Evolutionary conservation across 2,888 invertebrate genomes (phyloP), one percentile per base, ranked within the genome.

Genomic region (Melieria picta): DNA sequence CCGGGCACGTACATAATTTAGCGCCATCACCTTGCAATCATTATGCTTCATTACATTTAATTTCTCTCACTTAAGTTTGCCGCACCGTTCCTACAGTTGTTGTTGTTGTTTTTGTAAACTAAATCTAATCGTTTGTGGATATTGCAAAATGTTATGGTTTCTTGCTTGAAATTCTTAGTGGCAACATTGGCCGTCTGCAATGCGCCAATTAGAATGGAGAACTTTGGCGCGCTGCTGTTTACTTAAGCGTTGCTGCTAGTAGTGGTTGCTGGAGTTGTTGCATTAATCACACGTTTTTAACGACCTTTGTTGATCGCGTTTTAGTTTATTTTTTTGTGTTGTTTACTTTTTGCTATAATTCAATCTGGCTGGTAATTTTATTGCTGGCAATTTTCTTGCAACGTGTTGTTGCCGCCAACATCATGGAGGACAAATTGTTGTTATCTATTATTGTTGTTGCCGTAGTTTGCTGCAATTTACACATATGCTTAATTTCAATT

Each of bases 401-500:
- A 30, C 30, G 30, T 30, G 30, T 30, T 30, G 1, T 30, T 48
- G 62, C 62, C n/a, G 52, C 9, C 11, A 56, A 42, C n/a, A 42
- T 16, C 11, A 16, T 69, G 52, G 69, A 62, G 69, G 55, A 62
- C 69, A 69, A 62, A 55, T 69, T 55, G 55, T n/a, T 16, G 45
- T 43, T 47, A 30, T 30, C 45, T 69, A 45, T 69, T 65, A 47
- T 47, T 65, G 64, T 68, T 72, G 69, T 65, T 69, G 60, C 67
- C 65, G 65, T 72, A 71, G 30, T 30, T 72, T 72, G 70, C 73
- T 72, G 73, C 73, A 75, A 72, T 75, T 75, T 75, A 75, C 73
- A 75, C 75, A 75, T 72, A 72, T 72, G 65, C 63, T 75, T 73
- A 72, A 71, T 70, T 75, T 72, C 75, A 75, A 75, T 75, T 75